Base-by-base conservation (phyloP, 2,888 invertebrate genomes). In the Malthinus flaveolus region DNA sequence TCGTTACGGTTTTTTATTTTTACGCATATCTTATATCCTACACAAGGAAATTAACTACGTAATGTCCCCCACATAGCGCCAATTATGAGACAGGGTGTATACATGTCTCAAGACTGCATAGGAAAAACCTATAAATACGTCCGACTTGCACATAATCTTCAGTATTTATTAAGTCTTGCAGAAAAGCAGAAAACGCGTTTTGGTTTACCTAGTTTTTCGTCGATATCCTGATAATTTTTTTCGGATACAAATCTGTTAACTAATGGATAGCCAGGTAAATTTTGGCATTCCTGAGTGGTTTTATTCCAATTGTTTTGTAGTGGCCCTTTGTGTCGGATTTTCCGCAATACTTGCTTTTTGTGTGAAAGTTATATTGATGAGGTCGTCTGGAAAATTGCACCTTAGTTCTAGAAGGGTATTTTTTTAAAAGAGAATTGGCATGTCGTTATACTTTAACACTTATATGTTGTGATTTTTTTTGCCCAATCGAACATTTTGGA, bases 241-340 rank as follows among this genome's bases (percentile, higher is more conserved):
- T 53, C 32, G 48, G 33, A 52, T 47, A 45, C 13, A 35, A 44
- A 11, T 37, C 34, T 32, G 47, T 42, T 12, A 23, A 42, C 46
- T 45, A 49, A 75, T 74, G 74, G 77, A 75, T 63, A 66, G 72
- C 66, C 74, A 78, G 77, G 77, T 77, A 77, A 77, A 76, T 69
- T 66, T 72, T 64, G 67, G 57, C 64, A 57, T 62, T 56, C 49
- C 59, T 58, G 68, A 71, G 64, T 74, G 74, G 74, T 68, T 70
- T 71, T 68, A 71, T 68, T 71, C 69, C 66, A 69, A 67, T 70
- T 72, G 71, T 70, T 70, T 73, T 64, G 68, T 71, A 63, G 66
- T 69, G 70, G 66, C 73, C 69, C 73, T 74, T 71, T 73, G 70
- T 68, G 71, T 70, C 68, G 70, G 71, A 66, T 72, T 73, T 66